These are phyloP conservation scores for Aradophagus sp. DNA, from an alignment of 1,140 invertebrate genomes.

Conservation along the genomic window DNA sequence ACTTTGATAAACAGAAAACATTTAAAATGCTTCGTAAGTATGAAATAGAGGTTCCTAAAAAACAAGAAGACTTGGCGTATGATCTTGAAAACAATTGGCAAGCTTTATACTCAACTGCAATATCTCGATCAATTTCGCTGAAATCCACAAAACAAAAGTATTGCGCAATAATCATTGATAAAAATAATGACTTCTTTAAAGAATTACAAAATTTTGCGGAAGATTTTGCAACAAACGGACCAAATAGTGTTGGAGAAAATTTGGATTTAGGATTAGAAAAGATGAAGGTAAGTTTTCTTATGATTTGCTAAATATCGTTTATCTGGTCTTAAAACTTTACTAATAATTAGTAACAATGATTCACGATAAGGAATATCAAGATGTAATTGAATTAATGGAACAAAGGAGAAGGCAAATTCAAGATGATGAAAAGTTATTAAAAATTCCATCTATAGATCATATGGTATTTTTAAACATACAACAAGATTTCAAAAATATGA, in stretches of 20 bases:
- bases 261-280: slow-evolving; percentile 82
- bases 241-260: slow-evolving; percentile 83
- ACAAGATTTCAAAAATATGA: slow-evolving; percentile 83
- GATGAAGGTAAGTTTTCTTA: slow-evolving; percentile 75
- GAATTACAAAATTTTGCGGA: slow-evolving; percentile 82
- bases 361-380: slow-evolving; percentile 77
- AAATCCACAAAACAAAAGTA: slow-evolving; percentile 85
- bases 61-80: slow-evolving; percentile 77
- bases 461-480: slow-evolving; percentile 82
- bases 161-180: slow-evolving; percentile 82
- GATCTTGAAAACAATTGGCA: slow-evolving; percentile 82
- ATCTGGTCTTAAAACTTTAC: slow-evolving; percentile 66
- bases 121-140: slow-evolving; percentile 80
- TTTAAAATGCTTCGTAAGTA: slow-evolving; percentile 66
- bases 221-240: slow-evolving; percentile 84
- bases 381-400: slow-evolving; percentile 81
- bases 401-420: slow-evolving; percentile 80
- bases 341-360: too few relatives aligned
- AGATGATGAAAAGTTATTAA: slow-evolving; percentile 89
- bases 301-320: slow-evolving; percentile 70
- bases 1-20: slow-evolving; percentile 68
- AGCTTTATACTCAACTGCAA: slow-evolving; percentile 78
- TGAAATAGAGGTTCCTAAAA: slow-evolving; percentile 65
- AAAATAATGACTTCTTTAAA: slow-evolving; percentile 83
- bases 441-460: slow-evolving; percentile 88